Evolutionary conservation across 1,140 invertebrate species (phyloP).

Genomic region (Ericerus pela): DNA sequence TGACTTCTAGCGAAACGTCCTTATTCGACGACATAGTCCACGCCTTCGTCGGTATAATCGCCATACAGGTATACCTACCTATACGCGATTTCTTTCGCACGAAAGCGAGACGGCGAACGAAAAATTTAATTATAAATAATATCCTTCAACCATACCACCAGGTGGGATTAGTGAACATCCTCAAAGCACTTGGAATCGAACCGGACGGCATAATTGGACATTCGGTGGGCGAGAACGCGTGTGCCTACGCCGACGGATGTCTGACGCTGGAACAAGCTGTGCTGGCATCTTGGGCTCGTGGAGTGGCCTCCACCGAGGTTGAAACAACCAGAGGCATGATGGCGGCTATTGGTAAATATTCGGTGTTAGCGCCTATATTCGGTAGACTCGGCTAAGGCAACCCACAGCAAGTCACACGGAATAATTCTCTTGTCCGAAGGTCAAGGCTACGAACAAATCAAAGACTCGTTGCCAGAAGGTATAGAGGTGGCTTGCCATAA

Average conservation of each 20-base stretch:
- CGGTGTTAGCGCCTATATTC: no score
- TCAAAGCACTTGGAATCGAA: conserved; percentile 37
- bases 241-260: conserved; percentile 53
- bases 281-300: conserved; percentile 45
- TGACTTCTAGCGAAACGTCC: conserved; percentile 54
- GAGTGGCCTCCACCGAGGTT: conserved; percentile 40
- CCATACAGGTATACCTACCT: conserved; percentile 49
- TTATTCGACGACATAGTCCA: conserved; percentile 69
- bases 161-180: conserved; percentile 56
- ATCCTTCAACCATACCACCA: no score
- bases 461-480: conserved; percentile 41
- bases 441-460: conserved; percentile 41
- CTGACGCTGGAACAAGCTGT: conserved; percentile 48
- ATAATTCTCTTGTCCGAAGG: conserved; percentile 45
- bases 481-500: conserved; percentile 59
- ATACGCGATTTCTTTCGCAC: neutral
- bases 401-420: conserved; percentile 21
- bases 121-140: no score
- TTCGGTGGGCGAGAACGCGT: conserved; percentile 49
- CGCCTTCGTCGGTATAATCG: conserved; percentile 80
- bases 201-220: conserved; percentile 54
- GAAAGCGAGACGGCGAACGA: no score
- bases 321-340: conserved; percentile 39
- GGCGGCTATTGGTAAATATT: conserved; percentile 37
- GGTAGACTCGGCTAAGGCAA: no score